Conservation (phyloP, 2,797 vertebrate species). For the Pseudopleuronectes americanus region DNA sequence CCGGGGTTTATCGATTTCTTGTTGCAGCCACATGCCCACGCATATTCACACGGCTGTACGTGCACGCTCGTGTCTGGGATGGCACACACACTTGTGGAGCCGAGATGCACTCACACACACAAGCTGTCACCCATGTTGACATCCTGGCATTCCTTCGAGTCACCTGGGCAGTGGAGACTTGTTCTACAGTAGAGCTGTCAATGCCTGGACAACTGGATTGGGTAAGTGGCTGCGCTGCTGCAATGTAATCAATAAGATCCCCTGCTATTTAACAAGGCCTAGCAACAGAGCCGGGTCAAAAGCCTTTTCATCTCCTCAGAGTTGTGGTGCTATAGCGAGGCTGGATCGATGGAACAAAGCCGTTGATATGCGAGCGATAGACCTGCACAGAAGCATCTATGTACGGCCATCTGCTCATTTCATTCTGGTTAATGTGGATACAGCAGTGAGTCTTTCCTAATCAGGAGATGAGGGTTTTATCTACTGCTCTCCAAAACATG, state of each 20-base stretch:
- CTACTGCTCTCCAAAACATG: neutral
- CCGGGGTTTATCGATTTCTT: slow-evolving; percentile 69
- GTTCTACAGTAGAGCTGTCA: slow-evolving; percentile 67
- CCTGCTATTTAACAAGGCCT: slow-evolving; percentile 74
- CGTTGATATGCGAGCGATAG: slow-evolving; percentile 44
- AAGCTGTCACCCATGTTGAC: slow-evolving; percentile 49
- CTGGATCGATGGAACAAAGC: slow-evolving; percentile 69
- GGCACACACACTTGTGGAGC: slow-evolving; percentile 17
- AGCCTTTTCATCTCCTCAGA: slow-evolving; percentile 61
- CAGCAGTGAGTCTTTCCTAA: slow-evolving; percentile 21
- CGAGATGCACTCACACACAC: slow-evolving; percentile 14
- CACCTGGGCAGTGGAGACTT: slow-evolving; percentile 63
- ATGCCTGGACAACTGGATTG: slow-evolving; percentile 54
- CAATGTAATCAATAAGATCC: slow-evolving; percentile 74
- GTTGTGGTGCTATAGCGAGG: slow-evolving; percentile 56
- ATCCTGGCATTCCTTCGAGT: slow-evolving; percentile 58
- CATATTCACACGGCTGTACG: slow-evolving; percentile 6
- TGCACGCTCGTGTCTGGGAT: neutral
- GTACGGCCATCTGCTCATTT: slow-evolving; percentile 32
- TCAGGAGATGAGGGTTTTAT: slow-evolving; percentile 6
- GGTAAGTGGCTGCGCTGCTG: slow-evolving; percentile 70
- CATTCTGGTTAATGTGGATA: slow-evolving; percentile 39
- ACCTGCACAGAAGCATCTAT: slow-evolving; percentile 14
- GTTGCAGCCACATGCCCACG: slow-evolving; percentile 5
- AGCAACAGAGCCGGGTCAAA: slow-evolving; percentile 64